Evolutionary conservation across 2,888 invertebrate genomes (phyloP), one percentile per base, ranked within the genome.

Genomic region (Liopterus haemorrhoidalis): DNA sequence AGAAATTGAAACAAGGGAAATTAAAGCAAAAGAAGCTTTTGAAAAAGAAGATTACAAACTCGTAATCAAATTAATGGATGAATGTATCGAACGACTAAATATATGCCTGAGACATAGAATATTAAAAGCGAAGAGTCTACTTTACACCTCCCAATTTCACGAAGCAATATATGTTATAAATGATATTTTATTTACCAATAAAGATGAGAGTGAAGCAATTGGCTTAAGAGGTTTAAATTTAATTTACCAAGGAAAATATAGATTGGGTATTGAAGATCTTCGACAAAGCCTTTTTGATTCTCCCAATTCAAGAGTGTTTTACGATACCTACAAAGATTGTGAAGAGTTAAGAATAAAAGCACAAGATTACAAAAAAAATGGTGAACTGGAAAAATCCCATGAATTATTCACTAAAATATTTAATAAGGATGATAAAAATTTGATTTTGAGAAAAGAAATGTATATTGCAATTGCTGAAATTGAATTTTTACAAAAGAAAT

Each of bases 121-220:
- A 11, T 19, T 39, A 14, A 45, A 45, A 39, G 38, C 45, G 3
- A 33, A 39, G 15, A 39, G 45, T 33, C 27, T 45, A 14, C 20
- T 45, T 24, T 45, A 45, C 15, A 8, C 33, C 16, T 19, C 25
- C 11, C 9, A 25, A 33, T 21, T 33, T n/a, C 33, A 45, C 24
- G 12, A 16, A 14, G 38, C 45, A 20, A 18, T 45, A 19, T 3
- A 5, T 14, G 25, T 39, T 2, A 25, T 39, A 25, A 45, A 45
- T 32, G 45, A 45, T 15, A 32, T 45, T 16, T 30, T 45, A 14
- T 45, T 45, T 25, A 39, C 32, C 9, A 31, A 45, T 15, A 45
- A 39, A 33, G 45, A 45, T 15, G 45, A 45, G n/a, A 15, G 32
- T 2, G 45, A 39, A 19, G 45, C 45, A 9, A 27, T 45, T 25